Evolutionary conservation across 2,888 invertebrate species (phyloP), one percentile per base, ranked within the genome.

Genomic region (Galeopsomyia nigrocyanea): DNA sequence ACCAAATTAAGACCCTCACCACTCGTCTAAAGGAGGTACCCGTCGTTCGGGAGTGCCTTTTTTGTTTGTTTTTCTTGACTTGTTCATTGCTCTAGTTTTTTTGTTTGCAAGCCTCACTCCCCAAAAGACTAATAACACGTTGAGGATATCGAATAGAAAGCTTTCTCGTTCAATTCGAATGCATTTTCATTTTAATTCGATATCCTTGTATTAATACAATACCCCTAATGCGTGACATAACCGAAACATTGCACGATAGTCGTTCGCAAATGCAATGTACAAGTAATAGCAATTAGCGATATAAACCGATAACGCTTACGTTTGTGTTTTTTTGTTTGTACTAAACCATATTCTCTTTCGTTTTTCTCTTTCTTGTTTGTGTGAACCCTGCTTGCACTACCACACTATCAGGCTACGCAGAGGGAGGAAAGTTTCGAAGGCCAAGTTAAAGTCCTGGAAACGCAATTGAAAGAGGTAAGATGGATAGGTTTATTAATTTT

Each of bases 1-100:
- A 97, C 90, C 98, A 98, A 93, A 98, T 98, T 93, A 98, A 98
- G 94, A 96, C 95, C 89, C 92, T 97, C 89, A 96, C 95, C 89
- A 95, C 95, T 90, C 96, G 97, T 90, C 96, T 98, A 92, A 98
- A 98, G 95, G 98, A 98, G 98, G 98, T 98, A 71, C 62, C 61
- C 71, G 62, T 58, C 51, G 77, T 81, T 78, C 76, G 77, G 77
- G 78, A 79, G 77, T 79, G 78, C 78, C 79, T 78, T 73, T 74
- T 60, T 50, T 81, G 82, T 80, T 80, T 79, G 83, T 83, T 76
- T 73, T 83, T 81, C 82, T 83, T 84, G 83, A 79, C 85, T 84
- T 85, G 82, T 84, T 87, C 82, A 13, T 31, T 17, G 39, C 53
- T 55, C 39, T 65, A 58, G 46, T 68, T 66, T 47, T n/a, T 21